These are phyloP conservation scores for Rhabditoides inermis DNA, from an alignment of 2,888 invertebrate genomes.

Conservation along the genomic window DNA sequence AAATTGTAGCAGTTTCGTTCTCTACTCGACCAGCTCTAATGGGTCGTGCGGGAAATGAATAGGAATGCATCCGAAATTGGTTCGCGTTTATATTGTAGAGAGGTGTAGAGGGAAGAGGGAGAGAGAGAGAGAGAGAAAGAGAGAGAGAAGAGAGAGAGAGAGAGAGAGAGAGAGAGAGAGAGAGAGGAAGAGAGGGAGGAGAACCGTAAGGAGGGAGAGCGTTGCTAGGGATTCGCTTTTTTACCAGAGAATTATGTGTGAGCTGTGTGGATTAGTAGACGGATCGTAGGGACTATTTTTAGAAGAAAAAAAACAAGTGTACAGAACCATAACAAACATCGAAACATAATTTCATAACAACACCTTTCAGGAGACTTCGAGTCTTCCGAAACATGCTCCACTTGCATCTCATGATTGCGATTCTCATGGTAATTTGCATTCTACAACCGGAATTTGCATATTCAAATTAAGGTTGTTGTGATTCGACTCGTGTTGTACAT, in stretches of 20 bases:
- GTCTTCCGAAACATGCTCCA: constrained; percentile 57
- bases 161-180: neutral
- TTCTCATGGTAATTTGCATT: constrained; percentile 55
- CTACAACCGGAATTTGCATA: constrained; percentile 6
- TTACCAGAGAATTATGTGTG: neutral
- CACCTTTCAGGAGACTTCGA: constrained; percentile 53
- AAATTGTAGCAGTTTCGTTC: too few species aligned
- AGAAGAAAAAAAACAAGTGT: too few species aligned
- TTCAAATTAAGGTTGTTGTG: neutral
- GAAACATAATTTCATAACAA: neutral
- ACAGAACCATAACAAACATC: neutral
- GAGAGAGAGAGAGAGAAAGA: too few species aligned
- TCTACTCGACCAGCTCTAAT: too few species aligned
- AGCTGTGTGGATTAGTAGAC: neutral
- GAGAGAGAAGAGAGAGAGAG: neutral
- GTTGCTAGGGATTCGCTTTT: neutral
- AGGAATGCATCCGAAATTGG: too few species aligned
- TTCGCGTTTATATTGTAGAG: too few species aligned
- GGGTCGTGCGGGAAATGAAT: too few species aligned
- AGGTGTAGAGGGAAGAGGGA: too few species aligned
- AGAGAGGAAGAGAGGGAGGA: neutral
- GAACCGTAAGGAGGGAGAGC: neutral
- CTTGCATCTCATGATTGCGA: constrained; percentile 56
- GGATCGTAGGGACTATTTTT: too few species aligned
- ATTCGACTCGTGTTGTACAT: constrained; percentile 54